phyloP scores from a whole-genome alignment of 2,797 vertebrate genomes.

The Ptychadena robeensis region DNA sequence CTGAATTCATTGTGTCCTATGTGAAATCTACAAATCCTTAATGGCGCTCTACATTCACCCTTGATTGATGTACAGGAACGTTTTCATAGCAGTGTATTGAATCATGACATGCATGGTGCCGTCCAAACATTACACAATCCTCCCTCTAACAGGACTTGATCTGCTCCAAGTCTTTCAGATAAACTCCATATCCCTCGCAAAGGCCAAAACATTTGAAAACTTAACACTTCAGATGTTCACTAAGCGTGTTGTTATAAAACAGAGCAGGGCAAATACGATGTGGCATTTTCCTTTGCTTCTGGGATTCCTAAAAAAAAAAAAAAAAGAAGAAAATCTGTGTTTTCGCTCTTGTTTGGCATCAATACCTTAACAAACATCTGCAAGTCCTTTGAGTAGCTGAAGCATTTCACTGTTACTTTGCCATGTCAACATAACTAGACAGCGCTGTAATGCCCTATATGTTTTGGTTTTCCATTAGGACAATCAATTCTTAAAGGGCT shows the following conservation, averaged over 20 bases:
- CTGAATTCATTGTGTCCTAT: background rate
- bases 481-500: background rate
- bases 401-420: conserved; percentile 65
- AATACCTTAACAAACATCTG: conserved; percentile 66
- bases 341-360: conserved; percentile 65
- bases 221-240: conserved; percentile 55
- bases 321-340: background rate
- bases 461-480: conserved; percentile 27
- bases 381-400: conserved; percentile 66
- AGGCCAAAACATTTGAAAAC: conserved; percentile 54
- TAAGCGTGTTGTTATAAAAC: conserved; percentile 59
- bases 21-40: background rate
- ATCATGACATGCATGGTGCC: background rate
- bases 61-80: background rate
- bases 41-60: background rate
- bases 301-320: conserved; percentile 59
- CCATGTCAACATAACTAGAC: conserved; percentile 63
- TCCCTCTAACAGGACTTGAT: background rate
- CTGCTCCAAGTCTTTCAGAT: conserved; percentile 14
- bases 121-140: conserved; percentile 20
- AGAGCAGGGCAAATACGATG: conserved; percentile 34
- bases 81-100: background rate
- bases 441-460: conserved; percentile 36
- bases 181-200: conserved; percentile 31
- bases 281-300: conserved; percentile 65